These are phyloP conservation scores for Phodopus roborovskii DNA, from an alignment of 2,113 vertebrate genomes.

Conservation along the genomic window DNA sequence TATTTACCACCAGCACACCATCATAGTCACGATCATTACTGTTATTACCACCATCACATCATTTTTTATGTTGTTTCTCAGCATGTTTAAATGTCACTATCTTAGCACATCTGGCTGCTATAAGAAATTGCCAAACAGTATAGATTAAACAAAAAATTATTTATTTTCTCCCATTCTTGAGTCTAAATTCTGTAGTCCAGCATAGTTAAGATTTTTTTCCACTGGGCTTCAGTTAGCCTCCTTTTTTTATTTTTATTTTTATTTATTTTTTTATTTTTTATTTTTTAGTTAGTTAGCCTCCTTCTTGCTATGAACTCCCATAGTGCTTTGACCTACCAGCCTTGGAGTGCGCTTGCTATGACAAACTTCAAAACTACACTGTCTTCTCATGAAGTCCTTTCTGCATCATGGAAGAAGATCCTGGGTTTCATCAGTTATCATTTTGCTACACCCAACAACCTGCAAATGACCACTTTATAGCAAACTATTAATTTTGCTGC, in stretches of 20 bases:
- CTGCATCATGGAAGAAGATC: neutral
- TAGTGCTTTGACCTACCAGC: accelerated
- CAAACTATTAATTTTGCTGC: neutral
- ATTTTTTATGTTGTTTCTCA: neutral
- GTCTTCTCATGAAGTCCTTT: neutral
- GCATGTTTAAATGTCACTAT: neutral
- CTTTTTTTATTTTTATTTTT: too few relatives aligned
- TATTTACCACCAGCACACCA: neutral
- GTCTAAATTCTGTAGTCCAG: too few relatives aligned
- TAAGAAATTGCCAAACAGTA: accelerated
- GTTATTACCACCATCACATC: neutral
- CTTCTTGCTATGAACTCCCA: neutral
- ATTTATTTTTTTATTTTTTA: too few relatives aligned
- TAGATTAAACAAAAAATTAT: neutral
- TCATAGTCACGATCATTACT: neutral
- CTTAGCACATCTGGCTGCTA: neutral
- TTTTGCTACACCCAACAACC: neutral
- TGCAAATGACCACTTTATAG: neutral
- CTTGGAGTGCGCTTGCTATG: neutral
- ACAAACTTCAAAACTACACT: neutral
- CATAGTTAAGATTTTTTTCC: too few relatives aligned
- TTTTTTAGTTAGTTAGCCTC: neutral
- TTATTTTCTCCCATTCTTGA: neutral
- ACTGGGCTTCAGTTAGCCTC: neutral
- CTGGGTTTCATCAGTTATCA: neutral